Evolutionary conservation across 1,140 invertebrate species (phyloP).

Genomic region (Parapsyche elsis): DNA sequence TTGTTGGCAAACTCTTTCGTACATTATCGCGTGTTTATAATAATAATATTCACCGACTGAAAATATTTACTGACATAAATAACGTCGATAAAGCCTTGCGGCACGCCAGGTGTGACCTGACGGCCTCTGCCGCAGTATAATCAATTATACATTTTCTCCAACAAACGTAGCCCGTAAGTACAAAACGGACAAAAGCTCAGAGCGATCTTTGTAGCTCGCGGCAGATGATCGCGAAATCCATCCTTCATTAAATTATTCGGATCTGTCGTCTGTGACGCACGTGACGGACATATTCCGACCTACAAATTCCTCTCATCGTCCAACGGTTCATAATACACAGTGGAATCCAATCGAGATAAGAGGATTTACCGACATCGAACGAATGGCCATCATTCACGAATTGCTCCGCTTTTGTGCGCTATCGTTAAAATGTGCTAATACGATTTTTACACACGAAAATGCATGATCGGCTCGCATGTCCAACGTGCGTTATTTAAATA

Average conservation of each 20-base stretch:
- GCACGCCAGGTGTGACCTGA: conserved; percentile 43
- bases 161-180: background rate
- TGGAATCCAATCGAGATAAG: conserved; percentile 24
- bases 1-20: background rate
- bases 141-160: conserved; percentile 38
- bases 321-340: background rate
- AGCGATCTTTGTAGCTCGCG: too few species aligned
- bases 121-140: conserved; percentile 31
- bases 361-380: conserved; percentile 2
- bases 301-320: too few species aligned
- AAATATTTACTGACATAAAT: conserved; percentile 44
- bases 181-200: too few species aligned
- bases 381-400: background rate
- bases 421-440: too few species aligned
- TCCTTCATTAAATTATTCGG: too few species aligned
- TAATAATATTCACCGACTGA: conserved; percentile 39
- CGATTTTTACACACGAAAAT: background rate
- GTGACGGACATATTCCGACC: too few species aligned
- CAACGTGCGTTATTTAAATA: background rate
- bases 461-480: background rate
- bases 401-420: too few species aligned
- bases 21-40: conserved; percentile 36
- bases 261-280: too few species aligned
- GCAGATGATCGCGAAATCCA: too few species aligned
- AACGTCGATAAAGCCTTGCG: conserved; percentile 38